Evolutionary conservation across 2,888 invertebrate genomes (phyloP), one percentile per base, ranked within the genome.

Genomic region (Tholera decimalis): DNA sequence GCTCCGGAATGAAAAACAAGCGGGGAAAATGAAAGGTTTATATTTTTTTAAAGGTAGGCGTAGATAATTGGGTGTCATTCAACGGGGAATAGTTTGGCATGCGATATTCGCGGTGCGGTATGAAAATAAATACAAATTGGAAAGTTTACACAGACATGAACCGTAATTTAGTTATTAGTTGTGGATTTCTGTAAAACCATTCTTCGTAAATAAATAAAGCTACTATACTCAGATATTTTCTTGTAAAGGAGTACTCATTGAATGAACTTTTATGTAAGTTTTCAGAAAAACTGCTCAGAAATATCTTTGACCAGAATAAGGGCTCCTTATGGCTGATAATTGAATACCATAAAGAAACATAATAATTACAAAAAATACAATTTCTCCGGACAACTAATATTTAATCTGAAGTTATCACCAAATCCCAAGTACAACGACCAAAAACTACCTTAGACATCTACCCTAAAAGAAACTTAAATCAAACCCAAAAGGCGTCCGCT

Each of bases 21-120:
- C 22, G 33, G n/a, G n/a, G 24, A 53, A 53, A 74, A 67, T 72
- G 22, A 37, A 46, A 57, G 35, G 47, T 43, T 43, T 41, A 50
- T 57, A 44, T 56, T 49, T 55, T n/a, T 71, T 51, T 39, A 54
- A 73, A 37, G 46, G 57, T 43, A 51, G 41, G 41, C 39, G 55
- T 51, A 60, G 43, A 64, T 63, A 73, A 73, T 73, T 63, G 64
- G 53, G 41, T 77, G 72, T 71, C 77, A 64, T 51, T 77, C 64
- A 39, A 15, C 46, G 46, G 20, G n/a, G 54, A 50, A 58, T 64
- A 54, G 72, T 77, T 73, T 58, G 73, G 58, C 64, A 64, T 77
- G 37, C 28, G 55, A 63, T 55, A 50, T 56, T 49, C 72, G 35
- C 41, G 54, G 28, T 28, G 77, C 44, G 24, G 37, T 53, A 35